Evolutionary conservation across 2,113 vertebrate genomes (phyloP), one percentile per base, ranked within the genome.

Genomic region (Xiphias gladius): DNA sequence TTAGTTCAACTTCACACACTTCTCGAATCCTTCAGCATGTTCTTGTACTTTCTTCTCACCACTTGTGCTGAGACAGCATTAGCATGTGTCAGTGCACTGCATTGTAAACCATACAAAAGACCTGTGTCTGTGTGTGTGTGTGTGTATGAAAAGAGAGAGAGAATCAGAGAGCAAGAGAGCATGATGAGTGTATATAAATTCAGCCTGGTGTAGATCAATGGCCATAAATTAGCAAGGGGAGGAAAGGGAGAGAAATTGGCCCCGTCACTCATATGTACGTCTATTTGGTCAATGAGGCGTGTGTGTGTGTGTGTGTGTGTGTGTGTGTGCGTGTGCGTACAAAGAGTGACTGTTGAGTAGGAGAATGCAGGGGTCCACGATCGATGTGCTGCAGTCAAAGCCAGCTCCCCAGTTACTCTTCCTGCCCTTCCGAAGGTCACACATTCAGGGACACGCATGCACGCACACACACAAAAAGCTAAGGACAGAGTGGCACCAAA

Each of bases 251-350:
- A 93, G 86, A 93, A 92, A 94, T 92, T 93, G 91, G 91, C 88
- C 92, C 92, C 65, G 93, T 94, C 93, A 91, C 81, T 94, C 93
- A 91, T 88, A 91, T 92, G 91, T 91, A 89, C 91, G 93, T 93
- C 91, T 93, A 92, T 93, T 93, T 93, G 92, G 89, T 91, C 92
- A 94, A 93, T 91, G 93, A 93, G 88, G 92, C 88, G 72, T 82
- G 84, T 55, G 67, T 80, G 78, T 84, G 84, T 61, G 75, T 58
- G 63, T 59, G 71, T 58, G 69, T 82, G 39, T 73, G 79, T 79
- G 81, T 71, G 75, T 74, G 50, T 50, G 74, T 61, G 74, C 71
- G 83, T 66, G 61, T 71, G 65, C 70, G 73, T 73, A 66, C 57
- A 58, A 58, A 82, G 85, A 87, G 85, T 88, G 91, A 88, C 76